phyloP scores from a whole-genome alignment of 2,113 vertebrate species.

The Alectura lathami region DNA sequence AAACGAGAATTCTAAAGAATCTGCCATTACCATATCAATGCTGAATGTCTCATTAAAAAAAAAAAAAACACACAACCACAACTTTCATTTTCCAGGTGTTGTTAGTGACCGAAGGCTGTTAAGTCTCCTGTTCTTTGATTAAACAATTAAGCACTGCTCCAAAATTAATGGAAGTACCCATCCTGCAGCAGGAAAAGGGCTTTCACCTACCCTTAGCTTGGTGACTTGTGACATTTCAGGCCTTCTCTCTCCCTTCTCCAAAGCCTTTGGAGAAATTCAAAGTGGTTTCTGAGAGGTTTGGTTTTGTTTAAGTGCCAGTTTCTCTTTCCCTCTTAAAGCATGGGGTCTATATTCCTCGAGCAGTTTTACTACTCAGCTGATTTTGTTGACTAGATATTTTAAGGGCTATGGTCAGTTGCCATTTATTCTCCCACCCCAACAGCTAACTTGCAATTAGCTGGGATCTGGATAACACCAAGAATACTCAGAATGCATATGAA shows the following conservation, averaged over 20 bases:
- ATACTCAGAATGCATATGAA: background rate
- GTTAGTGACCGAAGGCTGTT: background rate
- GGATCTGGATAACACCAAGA: background rate
- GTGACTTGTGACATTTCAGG: background rate
- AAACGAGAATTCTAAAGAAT: slow-evolving; percentile 24
- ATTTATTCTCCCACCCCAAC: background rate
- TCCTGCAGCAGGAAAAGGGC: background rate
- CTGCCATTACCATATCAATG: background rate
- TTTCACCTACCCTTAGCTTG: background rate
- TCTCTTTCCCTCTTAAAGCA: background rate
- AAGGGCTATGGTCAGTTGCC: background rate
- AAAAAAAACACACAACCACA: too few relatives aligned
- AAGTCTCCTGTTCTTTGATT: background rate
- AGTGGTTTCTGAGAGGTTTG: too few relatives aligned
- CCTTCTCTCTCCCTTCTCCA: background rate
- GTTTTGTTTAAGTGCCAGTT: background rate
- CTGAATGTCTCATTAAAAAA: background rate
- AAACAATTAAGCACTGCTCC: background rate
- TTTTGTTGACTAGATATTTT: background rate
- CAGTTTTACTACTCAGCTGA: background rate
- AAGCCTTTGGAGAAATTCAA: background rate
- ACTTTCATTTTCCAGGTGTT: background rate
- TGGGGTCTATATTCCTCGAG: background rate
- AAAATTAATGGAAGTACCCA: background rate
- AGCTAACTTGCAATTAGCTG: background rate